A percentile compares a stretch with the other conserved stretches of the same genome.
Conservation (phyloP, 2,888 invertebrate genomes). For the Drosophila subsilvestris region DNA sequence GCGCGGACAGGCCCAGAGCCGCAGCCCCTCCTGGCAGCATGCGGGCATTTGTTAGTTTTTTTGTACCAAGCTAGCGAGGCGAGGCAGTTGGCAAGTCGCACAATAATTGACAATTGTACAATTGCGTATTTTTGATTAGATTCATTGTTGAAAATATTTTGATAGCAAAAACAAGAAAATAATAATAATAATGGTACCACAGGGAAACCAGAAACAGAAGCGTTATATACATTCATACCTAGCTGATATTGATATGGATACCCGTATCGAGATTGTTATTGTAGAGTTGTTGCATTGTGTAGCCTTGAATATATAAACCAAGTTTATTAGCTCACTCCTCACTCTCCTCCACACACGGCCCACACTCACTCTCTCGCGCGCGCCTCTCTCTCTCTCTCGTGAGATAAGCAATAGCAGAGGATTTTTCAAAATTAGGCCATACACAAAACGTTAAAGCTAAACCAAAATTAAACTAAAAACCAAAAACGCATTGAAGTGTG, state of each 20-base stretch:
- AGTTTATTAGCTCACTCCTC: slow-evolving; percentile 48
- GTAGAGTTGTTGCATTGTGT: slow-evolving; percentile 75
- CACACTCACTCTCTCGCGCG: slow-evolving; percentile 14
- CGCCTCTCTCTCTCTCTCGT: slow-evolving; percentile 26
- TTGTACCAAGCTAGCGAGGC: slow-evolving; percentile 53
- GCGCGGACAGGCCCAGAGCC: not conserved
- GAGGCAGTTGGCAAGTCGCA: slow-evolving; percentile 48
- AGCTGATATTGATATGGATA: slow-evolving; percentile 43
- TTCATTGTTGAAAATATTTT: slow-evolving; percentile 67
- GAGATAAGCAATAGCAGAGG: slow-evolving; percentile 34
- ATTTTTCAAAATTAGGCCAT: slow-evolving; percentile 41
- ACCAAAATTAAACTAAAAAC: slow-evolving; percentile 31
- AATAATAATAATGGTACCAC: not conserved
- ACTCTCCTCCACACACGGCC: slow-evolving; percentile 9
- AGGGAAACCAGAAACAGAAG: slow-evolving; percentile 25
- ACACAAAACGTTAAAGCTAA: slow-evolving; percentile 29
- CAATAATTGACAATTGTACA: slow-evolving; percentile 57
- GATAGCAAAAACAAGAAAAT: slow-evolving; percentile 40
- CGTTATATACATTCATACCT: slow-evolving; percentile 51
- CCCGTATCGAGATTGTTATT: slow-evolving; percentile 57
- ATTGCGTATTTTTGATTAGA: slow-evolving; percentile 66
- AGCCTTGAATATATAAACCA: slow-evolving; percentile 54
- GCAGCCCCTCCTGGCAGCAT: slow-evolving; percentile 1
- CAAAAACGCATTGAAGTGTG: slow-evolving; percentile 69
- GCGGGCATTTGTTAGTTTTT: slow-evolving; percentile 70